Conservation (phyloP, 2,113 vertebrate genomes). For the Melanostigma gelatinosum region DNA sequence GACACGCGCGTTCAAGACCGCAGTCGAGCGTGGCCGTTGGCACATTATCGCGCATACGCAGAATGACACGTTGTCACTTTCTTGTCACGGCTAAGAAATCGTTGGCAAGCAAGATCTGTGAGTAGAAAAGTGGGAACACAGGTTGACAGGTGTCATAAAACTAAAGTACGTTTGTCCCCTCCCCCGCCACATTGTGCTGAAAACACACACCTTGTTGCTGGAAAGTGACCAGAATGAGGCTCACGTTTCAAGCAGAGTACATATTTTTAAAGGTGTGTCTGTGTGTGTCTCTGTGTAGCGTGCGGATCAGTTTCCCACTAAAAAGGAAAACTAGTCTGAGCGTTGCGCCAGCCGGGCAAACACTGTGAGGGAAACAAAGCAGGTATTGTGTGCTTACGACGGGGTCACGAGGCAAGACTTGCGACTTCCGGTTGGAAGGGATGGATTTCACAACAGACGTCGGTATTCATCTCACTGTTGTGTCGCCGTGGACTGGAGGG, state of each 20-base stretch:
- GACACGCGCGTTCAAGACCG: conserved; percentile 33
- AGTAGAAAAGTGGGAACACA: not conserved
- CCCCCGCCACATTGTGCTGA: not conserved
- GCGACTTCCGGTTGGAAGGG: conserved; percentile 49
- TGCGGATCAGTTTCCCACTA: conserved; percentile 43
- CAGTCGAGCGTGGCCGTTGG: conserved; percentile 55
- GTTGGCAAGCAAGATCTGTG: not conserved
- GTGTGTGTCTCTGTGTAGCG: not conserved
- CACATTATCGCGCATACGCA: conserved; percentile 56
- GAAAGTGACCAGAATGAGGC: conserved; percentile 6
- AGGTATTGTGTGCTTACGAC: conserved; percentile 67
- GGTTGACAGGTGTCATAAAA: conserved; percentile 23
- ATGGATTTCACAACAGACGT: conserved; percentile 57
- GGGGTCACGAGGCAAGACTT: conserved; percentile 66
- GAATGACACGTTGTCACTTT: conserved; percentile 38
- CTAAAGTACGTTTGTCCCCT: not conserved
- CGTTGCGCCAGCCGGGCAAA: conserved; percentile 38
- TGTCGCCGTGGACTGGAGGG: not conserved
- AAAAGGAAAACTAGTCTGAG: conserved; percentile 66
- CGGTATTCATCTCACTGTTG: conserved; percentile 37
- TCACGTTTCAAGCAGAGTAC: not conserved
- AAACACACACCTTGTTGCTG: not conserved
- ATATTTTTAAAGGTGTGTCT: conserved; percentile 17
- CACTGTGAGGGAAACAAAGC: conserved; percentile 67
- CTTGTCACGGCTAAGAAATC: not conserved